Evolutionary conservation across 2,888 invertebrate genomes (phyloP).

Genomic region (Maniola hyperantus): DNA sequence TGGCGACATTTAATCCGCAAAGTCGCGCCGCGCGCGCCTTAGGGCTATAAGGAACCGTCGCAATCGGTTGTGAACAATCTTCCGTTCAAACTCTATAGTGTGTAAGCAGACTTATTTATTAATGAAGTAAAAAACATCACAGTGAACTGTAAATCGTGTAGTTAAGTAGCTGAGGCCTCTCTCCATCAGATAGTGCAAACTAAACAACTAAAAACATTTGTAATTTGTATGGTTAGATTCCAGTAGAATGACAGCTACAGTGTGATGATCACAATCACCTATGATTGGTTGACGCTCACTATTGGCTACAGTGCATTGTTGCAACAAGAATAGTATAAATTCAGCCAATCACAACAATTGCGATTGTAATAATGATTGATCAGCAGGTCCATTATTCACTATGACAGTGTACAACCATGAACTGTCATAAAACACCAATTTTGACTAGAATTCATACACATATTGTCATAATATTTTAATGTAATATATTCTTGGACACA

Average conservation of each 20-base stretch:
- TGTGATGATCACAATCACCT: too few species aligned
- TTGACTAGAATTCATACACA: too few species aligned
- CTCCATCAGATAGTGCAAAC: slow-evolving; percentile 50
- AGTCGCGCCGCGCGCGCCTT: slow-evolving; percentile 78
- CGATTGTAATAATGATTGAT: too few species aligned
- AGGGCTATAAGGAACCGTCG: slow-evolving; percentile 77
- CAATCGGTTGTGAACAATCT: slow-evolving; percentile 79
- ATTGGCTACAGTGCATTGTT: too few species aligned
- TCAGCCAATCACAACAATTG: too few species aligned
- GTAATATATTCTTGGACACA: too few species aligned
- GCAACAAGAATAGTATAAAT: too few species aligned
- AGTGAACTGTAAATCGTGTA: slow-evolving; percentile 58
- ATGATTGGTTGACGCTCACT: too few species aligned
- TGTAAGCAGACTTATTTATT: slow-evolving; percentile 80
- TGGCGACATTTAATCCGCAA: slow-evolving; percentile 80
- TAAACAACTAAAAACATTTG: slow-evolving; percentile 27
- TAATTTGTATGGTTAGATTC: slow-evolving; percentile 32
- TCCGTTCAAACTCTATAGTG: slow-evolving; percentile 76
- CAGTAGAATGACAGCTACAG: too few species aligned
- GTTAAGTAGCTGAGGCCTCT: slow-evolving; percentile 44
- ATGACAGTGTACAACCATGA: background rate
- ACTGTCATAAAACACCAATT: background rate
- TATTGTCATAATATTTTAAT: too few species aligned
- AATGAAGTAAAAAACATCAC: slow-evolving; percentile 63
- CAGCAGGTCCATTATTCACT: slow-evolving; percentile 3